phyloP scores from a whole-genome alignment of 2,888 invertebrate species.

The Lampropteryx suffumata region DNA sequence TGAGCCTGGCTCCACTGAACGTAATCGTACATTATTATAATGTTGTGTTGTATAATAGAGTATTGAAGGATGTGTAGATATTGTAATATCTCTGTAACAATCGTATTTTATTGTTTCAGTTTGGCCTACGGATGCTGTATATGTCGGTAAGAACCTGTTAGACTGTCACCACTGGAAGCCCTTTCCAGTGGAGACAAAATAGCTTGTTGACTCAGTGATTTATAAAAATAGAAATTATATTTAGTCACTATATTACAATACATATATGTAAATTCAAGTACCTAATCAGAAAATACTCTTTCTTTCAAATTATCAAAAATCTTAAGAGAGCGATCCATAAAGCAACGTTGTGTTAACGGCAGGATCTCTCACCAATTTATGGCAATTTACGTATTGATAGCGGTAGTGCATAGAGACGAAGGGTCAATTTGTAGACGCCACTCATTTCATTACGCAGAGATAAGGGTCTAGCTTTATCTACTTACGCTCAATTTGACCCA shows the following conservation, averaged over 20 bases:
- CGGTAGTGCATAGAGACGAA: slow-evolving; percentile 47
- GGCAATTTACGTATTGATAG: slow-evolving; percentile 50
- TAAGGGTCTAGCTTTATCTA: slow-evolving; percentile 53
- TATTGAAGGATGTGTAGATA: too few species aligned
- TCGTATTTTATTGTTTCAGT: slow-evolving; percentile 44
- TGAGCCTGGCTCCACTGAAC: too few species aligned
- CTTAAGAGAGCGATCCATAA: slow-evolving; percentile 40
- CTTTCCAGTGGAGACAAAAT: slow-evolving; percentile 42
- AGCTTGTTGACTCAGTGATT: slow-evolving; percentile 51
- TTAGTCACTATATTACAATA: too few species aligned
- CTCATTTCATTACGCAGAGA: slow-evolving; percentile 73
- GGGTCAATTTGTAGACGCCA: slow-evolving; percentile 65
- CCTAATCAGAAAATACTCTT: too few species aligned
- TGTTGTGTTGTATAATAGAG: too few species aligned
- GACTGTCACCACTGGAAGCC: slow-evolving; percentile 43
- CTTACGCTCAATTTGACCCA: slow-evolving; percentile 55
- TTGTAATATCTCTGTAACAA: too few species aligned
- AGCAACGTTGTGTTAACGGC: slow-evolving; percentile 44
- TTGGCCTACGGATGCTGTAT: slow-evolving; percentile 44
- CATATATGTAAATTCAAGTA: too few species aligned
- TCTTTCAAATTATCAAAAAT: too few species aligned
- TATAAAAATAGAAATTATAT: too few species aligned
- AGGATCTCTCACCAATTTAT: slow-evolving; percentile 48
- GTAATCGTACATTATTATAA: too few species aligned
- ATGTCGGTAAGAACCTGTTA: slow-evolving; percentile 50